A percentile compares a stretch with the other conserved stretches of the same genome.
These are phyloP conservation scores for Danio rerio DNA, from an alignment of 2,113 vertebrate genomes.

Conservation along the genomic window GRCz12tu NC_133191.1:21709501-21710000, in stretches of 20 bases:
- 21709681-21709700: not conserved
- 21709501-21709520: no score
- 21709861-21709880: slow-evolving; percentile 60
- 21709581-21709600: not conserved
- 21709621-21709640: not conserved
- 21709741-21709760: not conserved
- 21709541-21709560: not conserved
- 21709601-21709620: not conserved
- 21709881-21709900: slow-evolving; percentile 60
- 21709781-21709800: slow-evolving; percentile 65
- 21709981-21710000: no score
- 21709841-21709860: slow-evolving; percentile 62
- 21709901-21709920: slow-evolving; percentile 19
- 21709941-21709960: not conserved
- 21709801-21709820: slow-evolving; percentile 64
- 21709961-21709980: no score
- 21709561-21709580: not conserved
- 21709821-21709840: slow-evolving; percentile 60
- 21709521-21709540: no score
- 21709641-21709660: not conserved
- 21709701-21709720: not conserved
- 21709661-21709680: not conserved
- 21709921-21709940: not conserved
- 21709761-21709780: slow-evolving; percentile 31
- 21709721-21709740: not conserved